Evolutionary conservation across 2,113 vertebrate species (phyloP).

Genomic region (Nesoenas mayeri): DNA sequence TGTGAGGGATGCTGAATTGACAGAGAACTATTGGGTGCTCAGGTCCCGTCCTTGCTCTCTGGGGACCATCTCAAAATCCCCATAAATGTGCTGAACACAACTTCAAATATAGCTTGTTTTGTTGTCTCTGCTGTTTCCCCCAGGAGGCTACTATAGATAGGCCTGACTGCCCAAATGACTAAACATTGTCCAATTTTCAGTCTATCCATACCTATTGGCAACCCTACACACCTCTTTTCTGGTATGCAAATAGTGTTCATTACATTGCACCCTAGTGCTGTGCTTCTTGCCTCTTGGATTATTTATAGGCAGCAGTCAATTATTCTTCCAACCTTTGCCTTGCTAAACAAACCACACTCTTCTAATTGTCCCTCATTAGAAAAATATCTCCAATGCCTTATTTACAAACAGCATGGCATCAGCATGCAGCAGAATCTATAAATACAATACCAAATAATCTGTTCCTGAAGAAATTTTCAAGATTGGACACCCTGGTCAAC

Average conservation of each 20-base stretch:
- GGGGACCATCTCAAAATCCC: no score
- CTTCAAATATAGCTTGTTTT: neutral
- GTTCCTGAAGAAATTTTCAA: neutral
- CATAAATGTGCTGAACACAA: fast-evolving
- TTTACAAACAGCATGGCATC: neutral
- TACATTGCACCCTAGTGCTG: neutral
- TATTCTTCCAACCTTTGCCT: neutral
- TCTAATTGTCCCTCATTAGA: neutral
- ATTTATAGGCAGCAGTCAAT: neutral
- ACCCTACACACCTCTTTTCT: neutral
- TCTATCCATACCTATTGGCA: neutral
- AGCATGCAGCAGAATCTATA: neutral
- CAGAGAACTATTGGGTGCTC: neutral
- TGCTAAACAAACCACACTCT: neutral
- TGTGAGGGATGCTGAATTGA: neutral
- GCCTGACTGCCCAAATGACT: neutral
- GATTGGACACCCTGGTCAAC: neutral
- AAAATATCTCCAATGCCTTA: neutral
- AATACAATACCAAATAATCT: neutral
- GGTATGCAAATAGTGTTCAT: neutral
- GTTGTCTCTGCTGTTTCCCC: neutral
- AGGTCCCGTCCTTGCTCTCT: neutral
- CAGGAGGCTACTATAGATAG: neutral
- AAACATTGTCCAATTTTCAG: neutral
- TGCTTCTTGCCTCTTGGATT: neutral